Conservation (phyloP, 2,888 invertebrate genomes). For the Acronicta leporina region DNA sequence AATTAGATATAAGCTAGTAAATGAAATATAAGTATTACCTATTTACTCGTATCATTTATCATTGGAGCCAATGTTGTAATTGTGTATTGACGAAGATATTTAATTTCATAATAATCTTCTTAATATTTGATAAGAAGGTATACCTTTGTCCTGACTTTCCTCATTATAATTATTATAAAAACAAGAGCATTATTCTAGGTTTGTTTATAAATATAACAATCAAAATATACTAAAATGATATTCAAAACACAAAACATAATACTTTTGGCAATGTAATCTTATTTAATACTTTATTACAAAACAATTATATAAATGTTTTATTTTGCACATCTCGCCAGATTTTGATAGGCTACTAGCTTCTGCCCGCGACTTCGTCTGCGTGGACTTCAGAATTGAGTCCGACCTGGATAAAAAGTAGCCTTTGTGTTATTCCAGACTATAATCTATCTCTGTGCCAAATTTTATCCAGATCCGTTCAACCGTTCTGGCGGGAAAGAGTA, state of each 20-base stretch:
- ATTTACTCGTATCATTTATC: neutral
- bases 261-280: constrained; percentile 18
- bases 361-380: no score
- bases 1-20: no score
- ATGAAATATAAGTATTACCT: neutral
- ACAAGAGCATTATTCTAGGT: constrained; percentile 1
- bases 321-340: no score
- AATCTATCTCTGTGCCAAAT: no score
- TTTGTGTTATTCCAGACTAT: no score
- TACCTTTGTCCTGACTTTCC: constrained; percentile 7
- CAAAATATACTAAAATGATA: constrained; percentile 4
- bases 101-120: neutral
- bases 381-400: no score
- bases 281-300: constrained; percentile 21
- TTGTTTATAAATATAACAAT: constrained; percentile 25
- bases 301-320: constrained; percentile 1
- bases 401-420: no score
- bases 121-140: no score
- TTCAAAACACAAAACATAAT: constrained; percentile 20
- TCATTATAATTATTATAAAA: no score
- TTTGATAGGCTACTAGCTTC: no score
- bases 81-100: neutral
- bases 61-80: neutral
- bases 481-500: no score
- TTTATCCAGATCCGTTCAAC: no score